Base-by-base conservation (phyloP, 2,888 invertebrate species). In the Alloplasta piceator region DNA sequence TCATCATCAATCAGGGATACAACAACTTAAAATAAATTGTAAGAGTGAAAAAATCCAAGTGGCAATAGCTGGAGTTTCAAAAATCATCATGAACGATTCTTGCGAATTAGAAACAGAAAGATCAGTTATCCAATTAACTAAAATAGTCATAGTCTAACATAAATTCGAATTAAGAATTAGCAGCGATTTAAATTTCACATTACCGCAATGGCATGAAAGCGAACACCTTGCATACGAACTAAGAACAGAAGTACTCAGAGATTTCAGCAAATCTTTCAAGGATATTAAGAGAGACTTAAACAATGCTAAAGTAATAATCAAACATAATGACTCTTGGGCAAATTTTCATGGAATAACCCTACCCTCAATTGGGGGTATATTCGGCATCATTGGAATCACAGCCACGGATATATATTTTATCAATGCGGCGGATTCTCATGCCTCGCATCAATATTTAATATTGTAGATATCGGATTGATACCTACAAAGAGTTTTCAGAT, bases 371-470 rank as follows among this genome's bases (percentile, higher is more conserved):
- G n/a, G n/a, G n/a, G n/a, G n/a, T n/a, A n/a, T n/a, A n/a, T n/a
- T n/a, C n/a, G n/a, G n/a, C n/a, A n/a, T n/a, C n/a, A n/a, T n/a
- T n/a, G n/a, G n/a, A n/a, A n/a, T n/a, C n/a, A n/a, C n/a, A n/a
- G n/a, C n/a, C n/a, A n/a, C n/a, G n/a, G n/a, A n/a, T n/a, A n/a
- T n/a, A n/a, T n/a, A n/a, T n/a, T n/a, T n/a, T n/a, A n/a, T n/a
- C n/a, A n/a, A n/a, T n/a, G n/a, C n/a, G n/a, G n/a, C n/a, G n/a
- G n/a, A n/a, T n/a, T n/a, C n/a, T n/a, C n/a, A n/a, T n/a, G n/a
- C n/a, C n/a, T n/a, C n/a, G n/a, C n/a, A n/a, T n/a, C 48, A 48
- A 48, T 48, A 48, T 48, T 50, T 50, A 50, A 50, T 50, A 50
- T 50, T 50, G 12, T 50, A 50, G 50, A 50, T 50, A 50, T 50